Percentiles rank a stretch among this genome's conserved stretches.
Conservation (phyloP, 2,113 vertebrate species). For the Gallinago undulata region DNA sequence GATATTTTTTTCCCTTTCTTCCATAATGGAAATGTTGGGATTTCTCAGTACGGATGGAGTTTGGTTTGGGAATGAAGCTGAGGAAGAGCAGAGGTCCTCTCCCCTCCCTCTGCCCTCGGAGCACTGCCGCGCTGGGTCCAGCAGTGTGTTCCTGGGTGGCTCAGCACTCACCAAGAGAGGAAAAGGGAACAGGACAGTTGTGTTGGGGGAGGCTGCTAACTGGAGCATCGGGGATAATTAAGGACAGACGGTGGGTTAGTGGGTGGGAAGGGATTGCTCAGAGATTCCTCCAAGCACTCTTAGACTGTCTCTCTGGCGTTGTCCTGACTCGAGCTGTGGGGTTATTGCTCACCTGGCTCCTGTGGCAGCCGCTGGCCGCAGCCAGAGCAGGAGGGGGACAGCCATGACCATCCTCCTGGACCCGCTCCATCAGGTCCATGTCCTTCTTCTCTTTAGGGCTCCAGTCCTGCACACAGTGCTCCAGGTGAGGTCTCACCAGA, state of each 20-base stretch:
- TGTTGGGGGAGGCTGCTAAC: background rate
- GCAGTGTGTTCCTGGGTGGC: background rate
- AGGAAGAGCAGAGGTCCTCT: background rate
- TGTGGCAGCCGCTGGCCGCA: background rate
- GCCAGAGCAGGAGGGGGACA: background rate
- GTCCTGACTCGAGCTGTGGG: background rate
- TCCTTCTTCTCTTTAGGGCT: too few species aligned
- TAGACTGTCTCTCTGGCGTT: rapidly evolving
- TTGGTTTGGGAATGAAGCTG: background rate
- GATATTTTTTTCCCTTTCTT: background rate
- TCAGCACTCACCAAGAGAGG: background rate
- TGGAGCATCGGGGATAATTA: background rate
- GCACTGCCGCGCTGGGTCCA: rapidly evolving
- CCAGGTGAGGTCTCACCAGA: too few species aligned
- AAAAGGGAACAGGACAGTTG: background rate
- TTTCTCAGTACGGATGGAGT: background rate
- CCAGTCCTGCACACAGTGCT: too few species aligned
- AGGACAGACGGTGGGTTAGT: background rate
- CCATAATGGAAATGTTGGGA: rapidly evolving
- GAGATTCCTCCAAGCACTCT: background rate
- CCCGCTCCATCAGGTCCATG: too few species aligned
- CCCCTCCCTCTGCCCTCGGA: background rate
- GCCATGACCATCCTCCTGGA: background rate
- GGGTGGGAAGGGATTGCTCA: background rate
- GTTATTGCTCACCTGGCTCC: background rate